A percentile compares a stretch with the other conserved stretches of the same genome.
Conservation (phyloP, 2,888 invertebrate species). For the Cheilosia variabilis region DNA sequence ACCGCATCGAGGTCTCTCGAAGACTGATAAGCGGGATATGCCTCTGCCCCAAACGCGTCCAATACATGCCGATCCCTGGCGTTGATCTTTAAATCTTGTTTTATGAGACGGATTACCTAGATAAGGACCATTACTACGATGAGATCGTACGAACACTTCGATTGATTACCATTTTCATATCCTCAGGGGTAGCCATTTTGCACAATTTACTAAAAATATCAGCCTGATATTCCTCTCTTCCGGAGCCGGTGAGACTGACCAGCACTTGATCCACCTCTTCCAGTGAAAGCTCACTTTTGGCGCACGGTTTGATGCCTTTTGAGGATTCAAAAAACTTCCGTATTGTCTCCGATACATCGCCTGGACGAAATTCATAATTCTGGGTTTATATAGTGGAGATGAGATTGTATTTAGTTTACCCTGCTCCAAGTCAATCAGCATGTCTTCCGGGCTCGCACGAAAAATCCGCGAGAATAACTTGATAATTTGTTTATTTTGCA, state of each 20-base stretch:
- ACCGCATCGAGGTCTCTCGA: conserved; percentile 92
- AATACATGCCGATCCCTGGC: conserved; percentile 96
- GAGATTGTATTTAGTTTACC: conserved; percentile 81
- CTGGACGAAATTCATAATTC: conserved; percentile 62
- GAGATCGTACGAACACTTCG: rapidly evolving
- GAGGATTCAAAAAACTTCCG: conserved; percentile 90
- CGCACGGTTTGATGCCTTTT: conserved; percentile 85
- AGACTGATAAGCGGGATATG: conserved; percentile 94
- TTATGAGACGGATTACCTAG: conserved; percentile 91
- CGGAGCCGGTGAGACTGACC: conserved; percentile 88
- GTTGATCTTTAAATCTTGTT: conserved; percentile 96
- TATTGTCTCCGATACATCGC: conserved; percentile 95
- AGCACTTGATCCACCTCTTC: conserved; percentile 91
- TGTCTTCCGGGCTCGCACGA: conserved; percentile 88
- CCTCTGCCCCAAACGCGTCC: conserved; percentile 93
- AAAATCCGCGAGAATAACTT: conserved; percentile 95
- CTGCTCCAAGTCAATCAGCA: conserved; percentile 93
- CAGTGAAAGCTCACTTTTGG: conserved; percentile 89
- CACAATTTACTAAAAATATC: conserved; percentile 90
- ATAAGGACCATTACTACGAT: neutral
- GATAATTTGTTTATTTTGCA: conserved; percentile 95
- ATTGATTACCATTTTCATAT: conserved; percentile 88
- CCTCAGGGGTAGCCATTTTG: conserved; percentile 90
- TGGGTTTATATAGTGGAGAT: no score
- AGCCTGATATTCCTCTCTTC: conserved; percentile 94